phyloP scores from a whole-genome alignment of 2,888 invertebrate genomes.

The Hirtodrosophila alboralis region DNA sequence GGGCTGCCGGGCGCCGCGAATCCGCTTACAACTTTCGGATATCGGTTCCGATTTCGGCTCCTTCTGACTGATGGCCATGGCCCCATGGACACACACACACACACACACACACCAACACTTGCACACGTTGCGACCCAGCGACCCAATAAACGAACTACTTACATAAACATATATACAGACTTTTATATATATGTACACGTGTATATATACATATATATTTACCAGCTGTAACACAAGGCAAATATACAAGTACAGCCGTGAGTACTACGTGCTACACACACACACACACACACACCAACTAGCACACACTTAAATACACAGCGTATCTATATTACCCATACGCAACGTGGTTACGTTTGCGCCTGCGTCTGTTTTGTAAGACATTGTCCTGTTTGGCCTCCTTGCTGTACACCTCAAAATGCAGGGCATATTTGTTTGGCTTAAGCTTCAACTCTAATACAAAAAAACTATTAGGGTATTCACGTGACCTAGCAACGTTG shows the following conservation, averaged over 20 bases:
- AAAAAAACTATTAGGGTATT: too few relatives aligned
- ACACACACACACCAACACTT: background rate
- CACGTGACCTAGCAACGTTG: too few relatives aligned
- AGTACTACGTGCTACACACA: constrained; percentile 34
- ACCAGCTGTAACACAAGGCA: constrained; percentile 33
- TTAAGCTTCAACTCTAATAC: too few relatives aligned
- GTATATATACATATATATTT: constrained; percentile 10
- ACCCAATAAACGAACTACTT: constrained; percentile 44
- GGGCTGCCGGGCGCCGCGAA: constrained; percentile 48
- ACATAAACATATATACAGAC: too few relatives aligned
- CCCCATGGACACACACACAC: constrained; percentile 14
- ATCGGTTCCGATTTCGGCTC: constrained; percentile 50
- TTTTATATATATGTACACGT: too few relatives aligned
- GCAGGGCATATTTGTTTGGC: constrained; percentile 1
- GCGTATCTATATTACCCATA: constrained; percentile 35
- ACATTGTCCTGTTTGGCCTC: constrained; percentile 48
- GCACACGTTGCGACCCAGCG: constrained; percentile 40
- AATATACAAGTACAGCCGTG: constrained; percentile 34
- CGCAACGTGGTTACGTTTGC: constrained; percentile 58
- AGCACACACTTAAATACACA: constrained; percentile 7
- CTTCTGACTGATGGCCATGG: constrained; percentile 50
- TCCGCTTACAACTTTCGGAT: constrained; percentile 46
- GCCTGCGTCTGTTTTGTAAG: constrained; percentile 70
- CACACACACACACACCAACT: constrained; percentile 5
- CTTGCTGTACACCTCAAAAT: background rate